These are phyloP conservation scores for Alligator mississippiensis DNA, from an alignment of 2,113 vertebrate species.

Conservation along the genomic window DNA sequence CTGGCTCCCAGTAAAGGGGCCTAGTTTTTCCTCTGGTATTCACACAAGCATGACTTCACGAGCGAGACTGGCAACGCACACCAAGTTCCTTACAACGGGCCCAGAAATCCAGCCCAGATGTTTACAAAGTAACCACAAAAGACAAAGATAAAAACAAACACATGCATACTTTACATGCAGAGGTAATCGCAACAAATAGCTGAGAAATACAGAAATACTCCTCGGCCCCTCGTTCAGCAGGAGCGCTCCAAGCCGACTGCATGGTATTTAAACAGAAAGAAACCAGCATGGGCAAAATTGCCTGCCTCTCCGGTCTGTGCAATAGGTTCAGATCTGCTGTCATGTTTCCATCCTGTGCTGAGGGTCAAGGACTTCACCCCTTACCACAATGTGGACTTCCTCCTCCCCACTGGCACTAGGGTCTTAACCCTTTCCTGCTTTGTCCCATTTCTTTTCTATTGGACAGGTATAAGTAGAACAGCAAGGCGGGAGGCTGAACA, in stretches of 20 bases:
- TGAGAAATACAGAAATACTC: slow-evolving; percentile 13
- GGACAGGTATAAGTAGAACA: neutral
- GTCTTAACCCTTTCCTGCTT: neutral
- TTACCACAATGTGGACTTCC: neutral
- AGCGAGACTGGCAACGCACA: slow-evolving; percentile 42
- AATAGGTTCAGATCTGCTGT: slow-evolving; percentile 59
- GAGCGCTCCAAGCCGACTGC: neutral
- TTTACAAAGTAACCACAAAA: slow-evolving; percentile 68
- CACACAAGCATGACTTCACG: slow-evolving; percentile 19
- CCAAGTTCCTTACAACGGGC: slow-evolving; percentile 26
- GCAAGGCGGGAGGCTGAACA: neutral
- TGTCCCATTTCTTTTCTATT: neutral
- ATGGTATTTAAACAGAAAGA: slow-evolving; percentile 61
- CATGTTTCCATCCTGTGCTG: slow-evolving; percentile 56
- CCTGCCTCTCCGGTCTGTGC: neutral
- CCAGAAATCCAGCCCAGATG: slow-evolving; percentile 57
- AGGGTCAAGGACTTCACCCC: slow-evolving; percentile 36
- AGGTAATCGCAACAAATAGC: slow-evolving; percentile 36
- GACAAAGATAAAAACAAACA: slow-evolving; percentile 68
- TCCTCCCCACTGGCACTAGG: neutral
- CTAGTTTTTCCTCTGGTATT: neutral
- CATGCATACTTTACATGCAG: slow-evolving; percentile 56
- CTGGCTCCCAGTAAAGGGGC: neutral
- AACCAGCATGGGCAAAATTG: slow-evolving; percentile 45
- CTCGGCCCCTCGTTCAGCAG: neutral